Evolutionary conservation across 2,888 invertebrate genomes (phyloP), one percentile per base, ranked within the genome.

Genomic region (Eupsilia transversa): DNA sequence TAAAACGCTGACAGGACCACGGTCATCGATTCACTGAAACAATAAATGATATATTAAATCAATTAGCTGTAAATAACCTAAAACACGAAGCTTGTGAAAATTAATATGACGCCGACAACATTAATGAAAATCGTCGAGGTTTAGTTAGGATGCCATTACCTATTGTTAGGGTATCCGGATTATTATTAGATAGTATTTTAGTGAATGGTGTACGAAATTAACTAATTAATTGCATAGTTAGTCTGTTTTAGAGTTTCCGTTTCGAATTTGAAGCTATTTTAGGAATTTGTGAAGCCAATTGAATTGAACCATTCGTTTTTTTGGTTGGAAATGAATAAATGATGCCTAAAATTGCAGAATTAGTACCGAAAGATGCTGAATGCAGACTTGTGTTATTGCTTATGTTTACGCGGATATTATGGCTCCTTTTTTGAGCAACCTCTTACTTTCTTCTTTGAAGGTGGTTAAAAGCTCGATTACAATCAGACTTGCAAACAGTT

Each of bases 1-100:
- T 97, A 97, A 90, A 97, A 96, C 61, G 97, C 97, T 91, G 97
- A 97, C 87, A 97, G 90, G 67, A 97, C 96, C 75, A 96, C 95
- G 71, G 97, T 97, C 93, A 97, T 95, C 83, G 97, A 96, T 94
- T 97, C 97, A 88, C 97, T 97, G 95, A 87, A 96, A 96, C 92
- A 93, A 92, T 80, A n/a, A n/a, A 81, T 87, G 81, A 88, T 88
- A 84, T 86, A 86, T 88, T 78, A 86, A 69, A 88, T 87, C 80
- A 91, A 88, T 88, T 87, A 85, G 49, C 83, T 85, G 77, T 66
- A 83, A 85, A 80, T 85, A 77, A 84, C 72, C 79, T 87, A 85
- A 86, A 88, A 88, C 76, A 80, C 74, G 74, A 57, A 35, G 65
- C 57, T 63, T 56, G 75, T 78, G 77, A 68, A 80, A 80, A 83